These are phyloP conservation scores for Phasia obesa DNA, from an alignment of 2,888 invertebrate species.

Conservation along the genomic window DNA sequence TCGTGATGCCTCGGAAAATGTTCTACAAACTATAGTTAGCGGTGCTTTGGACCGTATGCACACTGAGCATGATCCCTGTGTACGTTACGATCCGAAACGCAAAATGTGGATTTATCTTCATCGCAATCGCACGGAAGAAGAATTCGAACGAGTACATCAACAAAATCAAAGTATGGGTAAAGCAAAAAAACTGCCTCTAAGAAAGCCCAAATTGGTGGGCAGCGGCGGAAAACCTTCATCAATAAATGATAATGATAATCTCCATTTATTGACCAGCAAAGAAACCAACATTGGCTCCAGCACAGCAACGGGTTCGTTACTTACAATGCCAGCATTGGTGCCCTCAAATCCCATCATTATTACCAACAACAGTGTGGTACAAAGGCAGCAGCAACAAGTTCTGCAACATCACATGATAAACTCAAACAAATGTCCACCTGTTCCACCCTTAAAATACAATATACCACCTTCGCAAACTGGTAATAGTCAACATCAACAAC, in stretches of 20 bases:
- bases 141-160: conserved; percentile 87
- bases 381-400: conserved; percentile 68
- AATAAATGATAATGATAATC: conserved; percentile 51
- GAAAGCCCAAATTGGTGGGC: conserved; percentile 72
- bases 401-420: conserved; percentile 52
- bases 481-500: conserved; percentile 51
- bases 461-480: conserved; percentile 71
- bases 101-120: conserved; percentile 98
- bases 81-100: conserved; percentile 94
- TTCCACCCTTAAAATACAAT: conserved; percentile 79
- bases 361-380: conserved; percentile 54
- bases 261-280: conserved; percentile 19
- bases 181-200: conserved; percentile 81
- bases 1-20: conserved; percentile 82
- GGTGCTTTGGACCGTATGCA: conserved; percentile 95
- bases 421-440: conserved; percentile 76
- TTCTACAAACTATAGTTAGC: conserved; percentile 90
- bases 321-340: conserved; percentile 77
- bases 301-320: conserved; percentile 35
- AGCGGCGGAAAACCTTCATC: background rate
- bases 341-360: conserved; percentile 76
- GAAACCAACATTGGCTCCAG: conserved; percentile 44
- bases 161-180: conserved; percentile 86
- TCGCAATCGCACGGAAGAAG: conserved; percentile 85
- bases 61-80: conserved; percentile 94